Percentiles rank a stretch among this genome's conserved stretches.
These are phyloP conservation scores for Platysternon megacephalum DNA, from an alignment of 2,113 vertebrate genomes.

Conservation along the genomic window DNA sequence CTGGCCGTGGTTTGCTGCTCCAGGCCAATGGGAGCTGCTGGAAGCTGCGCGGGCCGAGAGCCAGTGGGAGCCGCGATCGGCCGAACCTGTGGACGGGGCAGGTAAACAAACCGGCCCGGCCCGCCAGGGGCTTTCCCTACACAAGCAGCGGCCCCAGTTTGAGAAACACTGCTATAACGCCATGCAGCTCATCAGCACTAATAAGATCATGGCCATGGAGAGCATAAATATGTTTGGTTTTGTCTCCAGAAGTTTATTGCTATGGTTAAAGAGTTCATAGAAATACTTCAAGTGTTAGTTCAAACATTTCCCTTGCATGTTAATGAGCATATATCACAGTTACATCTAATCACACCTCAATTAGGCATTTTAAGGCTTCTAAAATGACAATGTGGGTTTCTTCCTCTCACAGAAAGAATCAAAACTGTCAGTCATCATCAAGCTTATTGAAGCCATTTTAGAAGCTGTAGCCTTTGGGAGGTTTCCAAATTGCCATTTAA, in stretches of 20 bases:
- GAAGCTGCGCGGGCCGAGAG: no score
- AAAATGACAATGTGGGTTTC: neutral
- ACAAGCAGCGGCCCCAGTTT: no score
- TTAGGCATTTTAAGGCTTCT: slow-evolving; percentile 16
- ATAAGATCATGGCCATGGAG: neutral
- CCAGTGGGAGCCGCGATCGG: no score
- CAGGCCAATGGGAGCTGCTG: no score
- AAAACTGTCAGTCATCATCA: neutral
- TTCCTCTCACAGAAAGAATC: neutral
- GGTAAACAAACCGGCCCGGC: no score
- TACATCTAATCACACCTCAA: neutral
- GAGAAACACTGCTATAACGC: no score
- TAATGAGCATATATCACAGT: neutral
- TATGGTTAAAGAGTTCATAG: neutral
- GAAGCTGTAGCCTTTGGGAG: neutral
- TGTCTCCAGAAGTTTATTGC: slow-evolving; percentile 2
- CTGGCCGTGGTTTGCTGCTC: no score
- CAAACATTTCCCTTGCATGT: neutral
- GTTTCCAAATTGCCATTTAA: neutral
- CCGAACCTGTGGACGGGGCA: no score
- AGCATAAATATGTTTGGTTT: neutral
- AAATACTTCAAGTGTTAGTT: neutral
- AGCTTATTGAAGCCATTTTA: neutral
- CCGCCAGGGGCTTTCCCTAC: no score
- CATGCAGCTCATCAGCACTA: neutral